Evolutionary conservation across 2,888 invertebrate genomes (phyloP).

Genomic region (Pyrrhia umbra): DNA sequence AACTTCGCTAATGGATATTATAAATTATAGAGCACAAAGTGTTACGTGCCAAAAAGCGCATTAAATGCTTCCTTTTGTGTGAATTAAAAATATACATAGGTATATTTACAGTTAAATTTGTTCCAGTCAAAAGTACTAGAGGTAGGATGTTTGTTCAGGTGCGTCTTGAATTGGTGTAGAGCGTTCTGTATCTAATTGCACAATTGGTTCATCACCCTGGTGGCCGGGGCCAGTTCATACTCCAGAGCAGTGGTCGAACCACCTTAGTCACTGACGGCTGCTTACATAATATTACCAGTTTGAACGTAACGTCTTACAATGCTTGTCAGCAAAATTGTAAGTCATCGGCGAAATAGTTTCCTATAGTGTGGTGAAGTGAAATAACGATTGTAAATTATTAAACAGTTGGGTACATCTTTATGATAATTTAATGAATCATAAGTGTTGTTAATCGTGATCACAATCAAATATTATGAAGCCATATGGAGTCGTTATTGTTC

Average conservation of each 20-base stretch:
- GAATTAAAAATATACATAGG: slow-evolving; percentile 21
- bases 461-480: slow-evolving; percentile 69
- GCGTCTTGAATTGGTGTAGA: slow-evolving; percentile 59
- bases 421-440: slow-evolving; percentile 58
- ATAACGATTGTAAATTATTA: slow-evolving; percentile 24
- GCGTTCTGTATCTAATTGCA: slow-evolving; percentile 65
- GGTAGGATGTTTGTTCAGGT: slow-evolving; percentile 77
- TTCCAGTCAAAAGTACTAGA: slow-evolving; percentile 53
- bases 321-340: slow-evolving; percentile 31
- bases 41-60: slow-evolving; percentile 4
- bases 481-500: slow-evolving; percentile 66
- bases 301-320: slow-evolving; percentile 44
- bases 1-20: background rate
- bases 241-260: slow-evolving; percentile 12
- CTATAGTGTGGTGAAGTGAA: slow-evolving; percentile 45
- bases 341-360: slow-evolving; percentile 21
- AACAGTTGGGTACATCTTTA: slow-evolving; percentile 42
- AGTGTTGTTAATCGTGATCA: slow-evolving; percentile 59
- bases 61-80: background rate
- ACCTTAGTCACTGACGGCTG: slow-evolving; percentile 10
- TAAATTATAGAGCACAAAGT: slow-evolving; percentile 1
- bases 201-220: slow-evolving; percentile 68
- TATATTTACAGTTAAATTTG: slow-evolving; percentile 26
- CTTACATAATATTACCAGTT: slow-evolving; percentile 30
- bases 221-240: slow-evolving; percentile 25